Base-by-base conservation (phyloP, 1,140 invertebrate species). In the Euborellia annulipes region DNA sequence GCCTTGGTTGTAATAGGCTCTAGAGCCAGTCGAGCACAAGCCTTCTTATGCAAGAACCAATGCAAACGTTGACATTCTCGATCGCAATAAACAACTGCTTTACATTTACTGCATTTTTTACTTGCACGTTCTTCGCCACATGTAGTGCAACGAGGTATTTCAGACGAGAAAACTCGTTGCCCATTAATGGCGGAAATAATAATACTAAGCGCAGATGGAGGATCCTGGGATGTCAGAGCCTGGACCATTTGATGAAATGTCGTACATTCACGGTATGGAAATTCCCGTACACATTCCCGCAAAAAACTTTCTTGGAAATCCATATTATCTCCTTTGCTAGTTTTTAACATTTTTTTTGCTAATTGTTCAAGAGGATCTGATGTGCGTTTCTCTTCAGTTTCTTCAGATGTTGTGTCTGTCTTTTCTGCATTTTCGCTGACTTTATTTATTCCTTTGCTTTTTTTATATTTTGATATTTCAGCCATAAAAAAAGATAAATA, bases 11-110 rank as follows among this genome's bases (percentile, higher is more conserved):
- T 36, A 13, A 36, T 44, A 41, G 14, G 30, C 13, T 22, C 19
- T 27, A 21, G n/a, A n/a, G 38, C 43, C 3, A 34, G 17, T 18
- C 47, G 27, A 11, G 74, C 69, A 53, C 83, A 85, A 20, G 71
- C 74, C 60, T 92, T 93, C 65, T 98, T 98, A 62, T 98, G 94
- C 51, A 87, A 78, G 54, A 85, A 82, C 94, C 94, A 98, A 64
- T 98, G 92, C 6, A 95, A 64, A 53, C 87, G 78, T 62, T 98
- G 94, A 63, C 95, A 98, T 54, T 83, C 78, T 50, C 85, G 71
- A 60, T 93, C 82, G 66, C 95, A 98, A 61, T 98, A 98, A 53
- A 84, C 76, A 11, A 90, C 86, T 45, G 76, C 75, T 72, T 93
- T 93, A 63, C 93, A 98, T 59, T 85, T 86, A n/a, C 87, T 82